Evolutionary conservation across 2,797 vertebrate species (phyloP), one percentile per base, ranked within the genome.

Genomic region (Otus scops): DNA sequence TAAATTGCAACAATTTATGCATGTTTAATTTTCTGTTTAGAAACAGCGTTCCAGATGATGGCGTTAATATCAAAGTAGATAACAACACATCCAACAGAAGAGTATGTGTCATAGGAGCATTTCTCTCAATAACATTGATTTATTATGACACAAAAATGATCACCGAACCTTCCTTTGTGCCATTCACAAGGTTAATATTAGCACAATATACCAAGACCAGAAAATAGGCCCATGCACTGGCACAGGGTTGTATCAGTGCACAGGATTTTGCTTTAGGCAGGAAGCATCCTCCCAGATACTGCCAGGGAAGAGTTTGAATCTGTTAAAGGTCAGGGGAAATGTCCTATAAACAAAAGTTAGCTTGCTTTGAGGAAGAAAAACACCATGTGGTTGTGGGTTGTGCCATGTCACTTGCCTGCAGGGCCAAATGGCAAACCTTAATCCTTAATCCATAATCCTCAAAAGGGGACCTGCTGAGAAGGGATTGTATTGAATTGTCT

Each of bases 191-290:
- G n/a, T 22, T 56, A 45, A 24, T 75, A 56, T 50, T 64, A 79
- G 10, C 20, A 32, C 47, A 70, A 50, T 47, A 47, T 28, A 63
- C 3, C 10, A 27, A 67, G 24, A 82, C 13, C 6, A 63, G 51
- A 70, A 57, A 56, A 82, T 26, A 6, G 2, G 4, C 7, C 9
- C 27, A 36, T 0, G 0, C 2, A 12, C 6, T 63, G 19, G 27
- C 5, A 54, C 4, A 38, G 18, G 16, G 22, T 43, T 43, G 41
- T 43, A 43, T 18, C 41, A 43, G 17, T 43, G 27, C 5, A 54
- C 4, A 38, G 18, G 16, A 24, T 43, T 91, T 83, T 70, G 7
- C n/a, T 28, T 83, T 21, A 61, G n/a, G 23, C 8, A 51, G 19
- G 45, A 54, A 76, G 7, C 10, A 47, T 38, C 20, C 30, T 80